Percentiles rank a stretch among this genome's conserved stretches.
Conservation (phyloP, 2,888 invertebrate species). For the Elysia crispata region DNA sequence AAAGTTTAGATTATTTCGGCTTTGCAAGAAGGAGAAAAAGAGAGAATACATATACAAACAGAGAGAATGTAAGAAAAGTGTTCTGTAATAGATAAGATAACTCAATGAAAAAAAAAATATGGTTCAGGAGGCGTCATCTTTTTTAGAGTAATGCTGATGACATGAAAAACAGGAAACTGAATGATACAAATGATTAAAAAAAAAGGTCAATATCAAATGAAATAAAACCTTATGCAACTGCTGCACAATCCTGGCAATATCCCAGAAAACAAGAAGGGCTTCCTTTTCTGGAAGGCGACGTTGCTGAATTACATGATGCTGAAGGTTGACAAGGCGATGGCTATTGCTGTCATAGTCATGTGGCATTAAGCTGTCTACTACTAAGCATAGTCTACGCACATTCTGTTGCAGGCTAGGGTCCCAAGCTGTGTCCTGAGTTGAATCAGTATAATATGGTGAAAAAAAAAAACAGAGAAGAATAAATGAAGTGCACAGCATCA, state of each 20-base stretch:
- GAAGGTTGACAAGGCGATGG: constrained; percentile 75
- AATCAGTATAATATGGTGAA: background rate
- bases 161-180: too few relatives aligned
- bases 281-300: constrained; percentile 87
- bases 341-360: constrained; percentile 82
- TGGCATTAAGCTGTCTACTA: constrained; percentile 85
- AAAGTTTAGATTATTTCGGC: too few relatives aligned
- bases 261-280: constrained; percentile 85
- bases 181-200: too few relatives aligned
- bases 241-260: constrained; percentile 86
- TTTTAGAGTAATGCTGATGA: too few relatives aligned
- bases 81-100: background rate
- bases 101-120: background rate
- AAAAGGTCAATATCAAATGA: too few relatives aligned
- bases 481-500: too few relatives aligned
- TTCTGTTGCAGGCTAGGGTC: constrained; percentile 82
- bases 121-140: too few relatives aligned
- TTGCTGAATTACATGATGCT: constrained; percentile 85
- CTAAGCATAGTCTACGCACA: constrained; percentile 83
- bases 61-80: too few relatives aligned
- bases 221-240: constrained; percentile 84
- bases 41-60: too few relatives aligned
- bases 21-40: too few relatives aligned
- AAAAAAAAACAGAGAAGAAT: background rate
- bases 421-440: constrained; percentile 83